phyloP scores from a whole-genome alignment of 2,888 invertebrate species.

The Tanytarsus gracilentus region DNA sequence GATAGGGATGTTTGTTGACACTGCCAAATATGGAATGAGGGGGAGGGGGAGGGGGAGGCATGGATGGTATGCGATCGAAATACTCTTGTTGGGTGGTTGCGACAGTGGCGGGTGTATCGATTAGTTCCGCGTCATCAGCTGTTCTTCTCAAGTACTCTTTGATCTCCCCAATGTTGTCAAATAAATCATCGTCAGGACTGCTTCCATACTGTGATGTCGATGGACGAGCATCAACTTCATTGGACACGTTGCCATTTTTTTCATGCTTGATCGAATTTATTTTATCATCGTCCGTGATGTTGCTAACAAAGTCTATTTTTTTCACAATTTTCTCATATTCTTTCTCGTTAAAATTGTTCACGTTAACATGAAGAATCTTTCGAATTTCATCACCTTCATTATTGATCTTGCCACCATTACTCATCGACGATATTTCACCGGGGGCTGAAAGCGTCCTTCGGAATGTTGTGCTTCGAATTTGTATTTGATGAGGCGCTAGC shows the following conservation, averaged over 20 bases:
- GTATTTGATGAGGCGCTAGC: slow-evolving; percentile 46
- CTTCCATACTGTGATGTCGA: background rate
- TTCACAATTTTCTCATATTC: background rate
- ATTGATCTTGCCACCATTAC: background rate
- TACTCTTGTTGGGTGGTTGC: slow-evolving; percentile 8
- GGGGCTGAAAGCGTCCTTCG: slow-evolving; percentile 27
- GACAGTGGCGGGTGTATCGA: slow-evolving; percentile 19
- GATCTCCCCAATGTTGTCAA: slow-evolving; percentile 38
- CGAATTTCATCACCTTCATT: background rate
- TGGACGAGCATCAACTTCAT: background rate
- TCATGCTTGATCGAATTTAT: slow-evolving; percentile 7
- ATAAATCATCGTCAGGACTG: slow-evolving; percentile 31
- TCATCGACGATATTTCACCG: background rate
- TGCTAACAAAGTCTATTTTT: slow-evolving; percentile 8
- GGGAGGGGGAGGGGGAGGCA: slow-evolving; percentile 47
- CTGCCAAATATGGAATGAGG: too few relatives aligned
- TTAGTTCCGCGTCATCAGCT: slow-evolving; percentile 26
- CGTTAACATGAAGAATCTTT: slow-evolving; percentile 20
- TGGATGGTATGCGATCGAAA: slow-evolving; percentile 38
- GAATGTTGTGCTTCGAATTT: slow-evolving; percentile 32
- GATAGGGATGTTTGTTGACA: slow-evolving; percentile 26
- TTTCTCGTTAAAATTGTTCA: slow-evolving; percentile 28
- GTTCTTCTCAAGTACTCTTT: slow-evolving; percentile 35
- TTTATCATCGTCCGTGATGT: slow-evolving; percentile 32
- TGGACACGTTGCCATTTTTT: background rate